Evolutionary conservation across 2,888 invertebrate genomes (phyloP).

Genomic region (Cotesia congregata): DNA sequence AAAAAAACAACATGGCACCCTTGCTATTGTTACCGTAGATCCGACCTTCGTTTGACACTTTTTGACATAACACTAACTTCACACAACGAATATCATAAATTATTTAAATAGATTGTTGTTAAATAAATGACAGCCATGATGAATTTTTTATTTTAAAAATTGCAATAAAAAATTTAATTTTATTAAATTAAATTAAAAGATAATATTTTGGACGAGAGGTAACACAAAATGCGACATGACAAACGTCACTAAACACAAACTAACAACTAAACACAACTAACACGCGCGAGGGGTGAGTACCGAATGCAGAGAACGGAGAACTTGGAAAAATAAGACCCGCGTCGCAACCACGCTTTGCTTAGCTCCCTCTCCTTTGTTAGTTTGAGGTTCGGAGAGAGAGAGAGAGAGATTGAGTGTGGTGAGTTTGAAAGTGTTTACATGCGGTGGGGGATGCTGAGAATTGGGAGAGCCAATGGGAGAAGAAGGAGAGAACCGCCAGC

Average conservation of each 20-base stretch:
- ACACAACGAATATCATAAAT: background rate
- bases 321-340: constrained; percentile 49
- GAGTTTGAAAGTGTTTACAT: constrained; percentile 56
- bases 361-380: constrained; percentile 22
- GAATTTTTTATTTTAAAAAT: background rate
- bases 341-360: constrained; percentile 44
- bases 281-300: constrained; percentile 47
- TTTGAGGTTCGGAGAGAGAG: background rate
- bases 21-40: background rate
- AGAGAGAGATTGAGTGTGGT: constrained; percentile 30
- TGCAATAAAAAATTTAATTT: no score
- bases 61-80: constrained; percentile 42
- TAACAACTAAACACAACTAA: constrained; percentile 29
- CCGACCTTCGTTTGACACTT: constrained; percentile 24
- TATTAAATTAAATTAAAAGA: no score
- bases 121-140: background rate
- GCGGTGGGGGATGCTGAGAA: constrained; percentile 44
- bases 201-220: background rate
- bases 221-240: constrained; percentile 34
- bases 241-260: constrained; percentile 37
- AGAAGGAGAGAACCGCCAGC: constrained; percentile 57
- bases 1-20: constrained; percentile 47
- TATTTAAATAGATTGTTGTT: background rate
- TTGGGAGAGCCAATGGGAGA: constrained; percentile 49
- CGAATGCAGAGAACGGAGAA: constrained; percentile 47